phyloP scores from a whole-genome alignment of 2,888 invertebrate genomes.

The Celastrina argiolus region DNA sequence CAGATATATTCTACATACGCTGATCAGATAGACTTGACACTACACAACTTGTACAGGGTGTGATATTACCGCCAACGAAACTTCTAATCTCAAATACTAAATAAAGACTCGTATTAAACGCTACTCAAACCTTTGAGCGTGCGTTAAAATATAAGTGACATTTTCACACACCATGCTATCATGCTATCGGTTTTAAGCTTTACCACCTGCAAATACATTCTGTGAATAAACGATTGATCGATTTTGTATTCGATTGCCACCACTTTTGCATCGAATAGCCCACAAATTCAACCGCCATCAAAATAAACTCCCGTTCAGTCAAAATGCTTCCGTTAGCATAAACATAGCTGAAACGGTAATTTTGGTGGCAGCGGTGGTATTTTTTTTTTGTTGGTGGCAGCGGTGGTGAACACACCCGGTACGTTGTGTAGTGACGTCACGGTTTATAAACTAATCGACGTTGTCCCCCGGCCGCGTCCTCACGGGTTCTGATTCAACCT shows the following conservation, averaged over 20 bases:
- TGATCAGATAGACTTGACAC: slow-evolving; percentile 26
- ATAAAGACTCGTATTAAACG: too few species aligned
- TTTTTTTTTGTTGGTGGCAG: slow-evolving; percentile 7
- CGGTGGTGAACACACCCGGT: slow-evolving; percentile 34
- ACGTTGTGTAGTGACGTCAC: slow-evolving; percentile 38
- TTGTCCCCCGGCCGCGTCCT: slow-evolving; percentile 36
- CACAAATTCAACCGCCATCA: too few species aligned
- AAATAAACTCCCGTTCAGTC: too few species aligned
- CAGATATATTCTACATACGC: slow-evolving; percentile 20
- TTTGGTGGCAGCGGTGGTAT: slow-evolving; percentile 1
- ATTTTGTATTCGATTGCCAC: too few species aligned
- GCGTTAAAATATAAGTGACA: too few species aligned
- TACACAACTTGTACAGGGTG: slow-evolving; percentile 6
- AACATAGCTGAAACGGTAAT: too few species aligned
- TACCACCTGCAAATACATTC: too few species aligned
- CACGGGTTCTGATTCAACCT: slow-evolving; percentile 76
- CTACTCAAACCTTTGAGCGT: not conserved
- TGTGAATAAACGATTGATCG: too few species aligned
- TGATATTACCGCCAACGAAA: not conserved
- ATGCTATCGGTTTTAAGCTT: too few species aligned
- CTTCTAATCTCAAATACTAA: not conserved
- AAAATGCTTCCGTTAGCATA: too few species aligned
- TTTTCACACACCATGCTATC: too few species aligned
- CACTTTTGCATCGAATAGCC: too few species aligned
- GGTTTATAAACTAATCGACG: slow-evolving; percentile 31